Base-by-base conservation (phyloP, 2,113 vertebrate genomes). In the Narcine bancroftii region DNA sequence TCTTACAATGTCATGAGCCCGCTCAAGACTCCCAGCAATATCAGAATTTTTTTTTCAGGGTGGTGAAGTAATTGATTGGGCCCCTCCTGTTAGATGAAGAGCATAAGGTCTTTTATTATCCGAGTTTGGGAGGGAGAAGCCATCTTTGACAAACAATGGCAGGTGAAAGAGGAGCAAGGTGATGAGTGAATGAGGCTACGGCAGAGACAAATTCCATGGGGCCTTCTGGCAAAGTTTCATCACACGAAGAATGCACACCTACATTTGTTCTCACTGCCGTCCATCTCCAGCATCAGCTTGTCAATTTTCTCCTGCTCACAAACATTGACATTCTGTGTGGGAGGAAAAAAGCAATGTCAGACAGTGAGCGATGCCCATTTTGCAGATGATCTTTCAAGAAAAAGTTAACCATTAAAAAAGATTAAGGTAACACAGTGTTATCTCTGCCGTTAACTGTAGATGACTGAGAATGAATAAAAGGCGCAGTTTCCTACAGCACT, bases 241-340 rank as follows among this genome's bases (percentile, higher is more conserved):
- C n/a, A 75, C 9, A 36, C 13, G 53, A 65, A 65, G 26, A 26
- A 45, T 15, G 47, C 47, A 73, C 26, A 94, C 98, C 98, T 96
- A 99, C 99, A 98, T 93, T 99, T 99, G 93, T 99, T 99, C 7
- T 99, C 98, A 0, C 98, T 97, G 83, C 98, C 99, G n/a, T 99
- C 99, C 98, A 99, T 99, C 92, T 98, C 98, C 73, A 99, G 94
- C 99, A 99, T 99, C 95, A 99, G 96, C 89, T 98, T 95, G 95
- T 99, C 99, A 1, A 99, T 97, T 95, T 99, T 99, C 81, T 97
- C 97, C 94, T 99, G 99, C 5, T 99, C 99, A 89, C 96, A 45
- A 15, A 99, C 99, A 0, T 47, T 98, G 93, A 99, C 75, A 29
- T 96, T 95, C 99, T 99, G 94, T 13, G 71, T 87, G 91, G 73